Evolutionary conservation across 92 coral and sea anemone species (phyloP).

Genomic region (Siderastrea radians): DNA sequence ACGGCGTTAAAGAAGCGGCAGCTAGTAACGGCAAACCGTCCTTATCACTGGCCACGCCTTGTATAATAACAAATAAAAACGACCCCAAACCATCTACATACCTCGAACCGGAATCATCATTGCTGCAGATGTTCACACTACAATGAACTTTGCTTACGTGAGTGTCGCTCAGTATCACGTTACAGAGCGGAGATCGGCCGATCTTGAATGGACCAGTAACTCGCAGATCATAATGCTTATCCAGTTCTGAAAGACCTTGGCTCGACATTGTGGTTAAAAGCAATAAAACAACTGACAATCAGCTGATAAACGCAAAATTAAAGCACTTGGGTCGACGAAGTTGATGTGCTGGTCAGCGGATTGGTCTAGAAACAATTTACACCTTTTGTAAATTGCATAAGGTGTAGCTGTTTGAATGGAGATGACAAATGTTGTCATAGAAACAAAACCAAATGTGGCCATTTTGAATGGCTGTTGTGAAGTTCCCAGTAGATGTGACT

Average conservation of each 20-base stretch:
- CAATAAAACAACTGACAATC: neutral
- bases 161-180: conserved; percentile 15
- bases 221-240: conserved; percentile 22
- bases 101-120: neutral
- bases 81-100: neutral
- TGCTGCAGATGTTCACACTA: conserved; percentile 12
- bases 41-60: neutral
- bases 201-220: conserved; percentile 41
- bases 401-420: neutral
- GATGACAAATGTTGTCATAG: conserved; percentile 40
- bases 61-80: neutral
- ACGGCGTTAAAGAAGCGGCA: neutral
- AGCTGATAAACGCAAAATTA: neutral
- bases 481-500: neutral
- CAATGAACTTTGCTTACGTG: conserved; percentile 52
- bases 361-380: neutral
- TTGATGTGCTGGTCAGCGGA: conserved; percentile 15
- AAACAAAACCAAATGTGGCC: conserved; percentile 20
- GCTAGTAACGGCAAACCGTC: neutral
- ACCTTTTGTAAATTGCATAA: neutral
- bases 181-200: conserved; percentile 57
- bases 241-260: neutral
- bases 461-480: conserved; percentile 4
- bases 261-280: neutral
- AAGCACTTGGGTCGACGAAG: no score